These are phyloP conservation scores for Masnerella sp. DNA, from an alignment of 2,888 invertebrate genomes.

Conservation along the genomic window DNA sequence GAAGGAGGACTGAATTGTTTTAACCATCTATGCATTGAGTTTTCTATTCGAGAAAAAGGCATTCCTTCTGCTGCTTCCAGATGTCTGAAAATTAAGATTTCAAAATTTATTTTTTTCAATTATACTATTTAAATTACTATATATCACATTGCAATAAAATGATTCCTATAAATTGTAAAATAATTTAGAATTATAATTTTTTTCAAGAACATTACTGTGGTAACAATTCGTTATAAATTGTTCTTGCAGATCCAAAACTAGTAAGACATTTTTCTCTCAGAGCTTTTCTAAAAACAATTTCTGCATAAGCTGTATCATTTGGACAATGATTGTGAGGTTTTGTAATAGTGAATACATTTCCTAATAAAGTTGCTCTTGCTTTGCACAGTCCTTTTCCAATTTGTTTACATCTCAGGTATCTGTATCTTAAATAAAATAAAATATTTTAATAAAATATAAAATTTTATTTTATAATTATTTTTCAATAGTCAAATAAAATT, in stretches of 20 bases:
- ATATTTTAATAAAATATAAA: no score
- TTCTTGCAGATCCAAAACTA: slow-evolving; percentile 15
- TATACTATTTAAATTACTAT: no score
- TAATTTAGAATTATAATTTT: no score
- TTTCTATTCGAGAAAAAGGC: slow-evolving; percentile 18
- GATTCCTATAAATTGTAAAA: no score
- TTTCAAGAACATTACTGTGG: no score
- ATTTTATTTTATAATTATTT: neutral
- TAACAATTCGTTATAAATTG: slow-evolving; percentile 16
- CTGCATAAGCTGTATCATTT: slow-evolving; percentile 13
- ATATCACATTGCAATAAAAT: no score
- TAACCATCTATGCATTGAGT: slow-evolving; percentile 13
- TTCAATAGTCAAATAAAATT: neutral
- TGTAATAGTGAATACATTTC: slow-evolving; percentile 1
- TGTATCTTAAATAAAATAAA: neutral
- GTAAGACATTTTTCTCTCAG: slow-evolving; percentile 17
- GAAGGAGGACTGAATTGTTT: slow-evolving; percentile 13
- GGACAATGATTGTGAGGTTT: slow-evolving; percentile 18
- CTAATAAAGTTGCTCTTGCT: slow-evolving; percentile 4
- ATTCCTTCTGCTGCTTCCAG: slow-evolving; percentile 5
- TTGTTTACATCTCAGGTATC: slow-evolving; percentile 11
- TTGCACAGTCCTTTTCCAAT: slow-evolving; percentile 6
- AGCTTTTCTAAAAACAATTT: slow-evolving; percentile 20
- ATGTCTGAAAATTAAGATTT: neutral
- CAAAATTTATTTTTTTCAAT: no score